These are phyloP conservation scores for Eretmocerus hayati DNA, from an alignment of 2,888 invertebrate genomes.

Conservation along the genomic window DNA sequence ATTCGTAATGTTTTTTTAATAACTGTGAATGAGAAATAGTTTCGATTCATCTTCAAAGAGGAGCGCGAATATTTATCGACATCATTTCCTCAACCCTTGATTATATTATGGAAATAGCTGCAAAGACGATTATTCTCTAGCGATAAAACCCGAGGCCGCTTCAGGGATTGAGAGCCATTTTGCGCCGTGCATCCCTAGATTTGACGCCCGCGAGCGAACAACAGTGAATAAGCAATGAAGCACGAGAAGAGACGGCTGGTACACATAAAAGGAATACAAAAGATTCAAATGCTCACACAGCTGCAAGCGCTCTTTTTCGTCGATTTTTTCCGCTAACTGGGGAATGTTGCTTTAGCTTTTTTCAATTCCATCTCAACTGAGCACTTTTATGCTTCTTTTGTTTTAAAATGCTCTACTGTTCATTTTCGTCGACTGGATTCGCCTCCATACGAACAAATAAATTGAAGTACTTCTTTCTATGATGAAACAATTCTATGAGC, in stretches of 20 bases:
- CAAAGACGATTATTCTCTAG: no score
- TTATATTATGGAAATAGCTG: no score
- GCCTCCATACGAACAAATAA: neutral
- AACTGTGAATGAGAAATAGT: no score
- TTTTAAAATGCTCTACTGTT: neutral
- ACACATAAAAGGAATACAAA: conserved; percentile 10
- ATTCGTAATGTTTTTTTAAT: no score
- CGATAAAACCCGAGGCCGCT: no score
- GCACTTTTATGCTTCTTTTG: neutral
- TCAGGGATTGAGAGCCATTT: no score
- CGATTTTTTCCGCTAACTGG: conserved; percentile 6
- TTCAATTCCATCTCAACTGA: neutral
- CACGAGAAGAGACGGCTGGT: conserved; percentile 8
- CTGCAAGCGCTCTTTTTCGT: conserved; percentile 10
- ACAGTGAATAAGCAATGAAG: conserved; percentile 19
- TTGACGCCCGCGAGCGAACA: conserved; percentile 4
- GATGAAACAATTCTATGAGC: no score
- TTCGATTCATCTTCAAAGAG: no score
- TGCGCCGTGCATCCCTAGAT: neutral
- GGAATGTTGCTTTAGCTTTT: neutral
- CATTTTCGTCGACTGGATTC: neutral
- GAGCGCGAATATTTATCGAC: no score
- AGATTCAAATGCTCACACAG: conserved; percentile 6
- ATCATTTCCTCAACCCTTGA: no score
- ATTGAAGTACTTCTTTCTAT: no score